Evolutionary conservation across 2,113 vertebrate species (phyloP).

Genomic region (Podocnemis expansa): DNA sequence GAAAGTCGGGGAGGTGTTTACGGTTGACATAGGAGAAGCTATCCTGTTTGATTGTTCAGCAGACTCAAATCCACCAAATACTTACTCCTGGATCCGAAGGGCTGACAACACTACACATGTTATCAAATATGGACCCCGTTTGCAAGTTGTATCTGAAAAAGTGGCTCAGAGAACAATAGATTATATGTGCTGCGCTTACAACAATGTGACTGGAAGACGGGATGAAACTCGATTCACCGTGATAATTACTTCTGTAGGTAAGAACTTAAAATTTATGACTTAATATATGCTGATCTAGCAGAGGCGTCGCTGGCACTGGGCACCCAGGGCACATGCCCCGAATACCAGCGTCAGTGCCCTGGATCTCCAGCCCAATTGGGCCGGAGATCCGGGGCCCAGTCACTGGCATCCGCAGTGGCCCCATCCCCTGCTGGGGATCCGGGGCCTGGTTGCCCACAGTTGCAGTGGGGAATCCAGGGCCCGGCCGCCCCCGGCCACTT

Average conservation of each 20-base stretch:
- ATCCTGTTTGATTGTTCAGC: constrained; percentile 91
- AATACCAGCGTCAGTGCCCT: too few relatives aligned
- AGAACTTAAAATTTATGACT: constrained; percentile 24
- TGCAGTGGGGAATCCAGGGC: too few relatives aligned
- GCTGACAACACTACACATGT: constrained; percentile 83
- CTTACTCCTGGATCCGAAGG: constrained; percentile 89
- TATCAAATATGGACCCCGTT: constrained; percentile 85
- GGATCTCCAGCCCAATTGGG: too few relatives aligned
- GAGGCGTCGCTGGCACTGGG: too few relatives aligned
- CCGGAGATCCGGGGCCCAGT: too few relatives aligned
- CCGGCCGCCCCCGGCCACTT: too few relatives aligned
- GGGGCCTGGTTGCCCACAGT: too few relatives aligned
- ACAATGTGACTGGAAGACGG: constrained; percentile 88
- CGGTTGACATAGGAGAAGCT: constrained; percentile 88
- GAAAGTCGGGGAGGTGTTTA: constrained; percentile 89
- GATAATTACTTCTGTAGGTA: constrained; percentile 85
- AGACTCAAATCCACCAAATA: constrained; percentile 95
- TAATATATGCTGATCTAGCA: neutral
- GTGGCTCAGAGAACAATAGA: constrained; percentile 83
- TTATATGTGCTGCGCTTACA: constrained; percentile 91
- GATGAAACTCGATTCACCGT: constrained; percentile 91
- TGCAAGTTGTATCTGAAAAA: constrained; percentile 84
- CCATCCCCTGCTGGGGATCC: too few relatives aligned
- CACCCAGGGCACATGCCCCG: too few relatives aligned
- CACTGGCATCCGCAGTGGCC: too few relatives aligned